These are phyloP conservation scores for Portevinia maculata DNA, from an alignment of 2,888 invertebrate genomes.

Conservation along the genomic window DNA sequence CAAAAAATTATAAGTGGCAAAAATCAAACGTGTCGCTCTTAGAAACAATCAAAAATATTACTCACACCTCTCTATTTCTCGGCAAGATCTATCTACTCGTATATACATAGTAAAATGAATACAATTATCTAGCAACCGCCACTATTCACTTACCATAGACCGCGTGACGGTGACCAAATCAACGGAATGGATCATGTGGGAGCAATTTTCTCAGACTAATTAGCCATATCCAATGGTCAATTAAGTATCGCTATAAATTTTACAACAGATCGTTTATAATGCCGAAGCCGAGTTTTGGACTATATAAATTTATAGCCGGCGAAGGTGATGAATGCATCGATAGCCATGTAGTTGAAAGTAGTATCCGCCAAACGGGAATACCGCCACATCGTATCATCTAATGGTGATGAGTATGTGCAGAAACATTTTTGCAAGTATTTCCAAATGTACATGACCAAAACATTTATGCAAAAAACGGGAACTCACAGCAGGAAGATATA, in stretches of 20 bases:
- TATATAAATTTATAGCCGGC: conserved; percentile 31
- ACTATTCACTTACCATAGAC: conserved; percentile 3
- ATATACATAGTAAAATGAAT: conserved; percentile 10
- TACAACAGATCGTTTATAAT: conserved; percentile 46
- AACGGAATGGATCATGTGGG: conserved; percentile 36
- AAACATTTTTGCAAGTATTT: conserved; percentile 59
- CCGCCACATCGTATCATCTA: conserved; percentile 9
- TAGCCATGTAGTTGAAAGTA: conserved; percentile 15
- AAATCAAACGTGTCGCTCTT: too few species aligned
- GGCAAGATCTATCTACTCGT: too few species aligned
- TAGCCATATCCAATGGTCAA: conserved; percentile 35
- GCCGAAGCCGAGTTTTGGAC: conserved; percentile 15
- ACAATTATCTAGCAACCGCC: conserved; percentile 11
- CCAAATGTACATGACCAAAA: not conserved
- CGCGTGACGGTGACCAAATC: not conserved
- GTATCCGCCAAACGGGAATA: conserved; percentile 47
- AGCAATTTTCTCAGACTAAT: conserved; percentile 57
- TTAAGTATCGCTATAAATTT: conserved; percentile 48
- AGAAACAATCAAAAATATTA: too few species aligned
- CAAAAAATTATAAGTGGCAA: too few species aligned
- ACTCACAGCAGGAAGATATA: conserved; percentile 43
- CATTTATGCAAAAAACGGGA: conserved; percentile 34
- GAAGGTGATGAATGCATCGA: conserved; percentile 49
- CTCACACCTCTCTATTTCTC: too few species aligned
- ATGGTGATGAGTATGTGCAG: conserved; percentile 51